phyloP scores from a whole-genome alignment of 2,797 vertebrate species.

The Trematomus bernacchii region DNA sequence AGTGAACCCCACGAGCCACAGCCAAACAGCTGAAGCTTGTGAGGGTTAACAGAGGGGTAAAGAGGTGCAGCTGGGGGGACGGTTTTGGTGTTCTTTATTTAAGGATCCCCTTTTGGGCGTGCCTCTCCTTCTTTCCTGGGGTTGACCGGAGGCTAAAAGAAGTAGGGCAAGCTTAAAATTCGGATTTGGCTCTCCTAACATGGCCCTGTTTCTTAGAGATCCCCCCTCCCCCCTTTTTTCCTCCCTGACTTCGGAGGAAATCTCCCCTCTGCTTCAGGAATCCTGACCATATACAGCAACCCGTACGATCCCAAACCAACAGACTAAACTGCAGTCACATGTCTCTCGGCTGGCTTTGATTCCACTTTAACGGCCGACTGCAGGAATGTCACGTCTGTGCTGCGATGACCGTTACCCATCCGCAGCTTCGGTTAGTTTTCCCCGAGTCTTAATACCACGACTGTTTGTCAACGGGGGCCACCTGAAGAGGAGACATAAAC shows the following conservation, averaged over 20 bases:
- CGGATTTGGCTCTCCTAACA: constrained; percentile 51
- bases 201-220: constrained; percentile 28
- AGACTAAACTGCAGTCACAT: constrained; percentile 62
- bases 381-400: constrained; percentile 59
- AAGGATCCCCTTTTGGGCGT: too few relatives aligned
- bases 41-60: constrained; percentile 22
- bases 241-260: constrained; percentile 65
- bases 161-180: constrained; percentile 35
- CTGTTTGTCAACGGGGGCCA: constrained; percentile 15
- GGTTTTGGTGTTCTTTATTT: too few relatives aligned
- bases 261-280: constrained; percentile 68
- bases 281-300: constrained; percentile 74
- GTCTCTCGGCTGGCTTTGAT: constrained; percentile 47
- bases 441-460: constrained; percentile 4
- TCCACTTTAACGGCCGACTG: constrained; percentile 27
- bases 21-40: constrained; percentile 54
- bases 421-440: constrained; percentile 15
- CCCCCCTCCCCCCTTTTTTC: neutral
- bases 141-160: constrained; percentile 11
- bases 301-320: constrained; percentile 48
- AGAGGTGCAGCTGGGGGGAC: neutral
- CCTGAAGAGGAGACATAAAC: constrained; percentile 72
- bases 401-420: constrained; percentile 47
- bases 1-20: constrained; percentile 70
- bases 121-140: too few relatives aligned